phyloP scores from a whole-genome alignment of 2,113 vertebrate genomes.

The Aix galericulata region DNA sequence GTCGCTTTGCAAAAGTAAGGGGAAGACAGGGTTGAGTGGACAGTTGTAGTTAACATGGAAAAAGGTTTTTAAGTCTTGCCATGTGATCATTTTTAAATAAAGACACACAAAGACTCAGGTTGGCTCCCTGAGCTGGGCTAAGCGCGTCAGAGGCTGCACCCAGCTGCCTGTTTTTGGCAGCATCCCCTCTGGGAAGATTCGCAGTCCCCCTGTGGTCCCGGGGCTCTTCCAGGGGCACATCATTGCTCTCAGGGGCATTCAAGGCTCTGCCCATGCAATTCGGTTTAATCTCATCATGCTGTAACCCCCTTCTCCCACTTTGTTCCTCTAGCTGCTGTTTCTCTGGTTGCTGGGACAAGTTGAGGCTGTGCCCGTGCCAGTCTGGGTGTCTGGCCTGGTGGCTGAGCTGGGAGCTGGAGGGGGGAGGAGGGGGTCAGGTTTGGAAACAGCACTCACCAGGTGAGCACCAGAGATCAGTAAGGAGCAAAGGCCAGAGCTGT shows the following conservation, averaged over 20 bases:
- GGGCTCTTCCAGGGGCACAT: neutral
- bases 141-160: neutral
- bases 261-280: neutral
- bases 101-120: neutral
- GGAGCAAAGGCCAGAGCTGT: neutral
- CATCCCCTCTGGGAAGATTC: neutral
- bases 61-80: neutral
- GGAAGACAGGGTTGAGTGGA: neutral
- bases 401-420: neutral
- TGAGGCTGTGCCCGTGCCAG: neutral
- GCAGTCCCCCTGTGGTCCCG: neutral
- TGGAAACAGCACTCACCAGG: neutral
- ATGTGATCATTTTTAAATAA: neutral
- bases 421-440: neutral
- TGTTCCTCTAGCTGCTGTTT: neutral
- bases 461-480: neutral
- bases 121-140: neutral
- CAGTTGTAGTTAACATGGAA: neutral
- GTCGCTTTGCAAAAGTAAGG: neutral
- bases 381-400: neutral
- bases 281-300: neutral
- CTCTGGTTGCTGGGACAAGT: neutral
- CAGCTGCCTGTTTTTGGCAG: neutral
- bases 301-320: fast-evolving
- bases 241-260: neutral